Evolutionary conservation across 1,140 invertebrate genomes (phyloP), one percentile per base, ranked within the genome.

Genomic region (Drosophila yakuba): DNA sequence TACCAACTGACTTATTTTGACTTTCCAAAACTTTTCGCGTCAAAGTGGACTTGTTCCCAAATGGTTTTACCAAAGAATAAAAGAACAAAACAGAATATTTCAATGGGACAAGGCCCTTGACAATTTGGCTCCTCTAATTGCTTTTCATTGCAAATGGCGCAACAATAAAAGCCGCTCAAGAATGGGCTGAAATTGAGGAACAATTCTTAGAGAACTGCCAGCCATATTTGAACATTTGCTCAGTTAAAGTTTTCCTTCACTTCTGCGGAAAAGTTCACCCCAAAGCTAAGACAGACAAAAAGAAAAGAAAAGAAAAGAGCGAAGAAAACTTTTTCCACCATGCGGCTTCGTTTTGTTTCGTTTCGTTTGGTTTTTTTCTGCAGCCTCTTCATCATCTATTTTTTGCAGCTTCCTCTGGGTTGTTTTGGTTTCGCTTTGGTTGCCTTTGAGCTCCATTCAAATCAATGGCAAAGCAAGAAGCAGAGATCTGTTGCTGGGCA

Each of bases 41-140:
- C n/a, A 15, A 32, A 3, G 15, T 14, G 7, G n/a, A 45, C 20
- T 47, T 64, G 55, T 32, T 60, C 25, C 60, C 35, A 59, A 43
- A n/a, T 39, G 17, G 32, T 63, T 63, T 38, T 0, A 5, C 5
- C 12, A 43, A 28, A 32, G 20, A n/a, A 60, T 23, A 35, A 11
- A 35, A 56, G 32, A 32, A 2, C 7, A 10, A 28, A 44, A 28
- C 20, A 39, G n/a, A 67, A 56, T 47, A 71, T 56, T 56, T 23
- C 48, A 69, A 69, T 69, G 41, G 11, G 36, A 11, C 15, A 64
- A 47, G 63, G 39, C 60, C 52, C 45, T 39, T 51, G 52, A 74
- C 71, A 75, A 75, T 66, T 68, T 58, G 60, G 35, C 35, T 52
- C 14, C 71, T 63, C 52, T 75, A 75, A 74, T 75, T 74, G 71